A percentile compares a stretch with the other conserved stretches of the same genome.
Evolutionary conservation across 2,113 vertebrate species (phyloP).

Genomic region (Pituophis catenifer): DNA sequence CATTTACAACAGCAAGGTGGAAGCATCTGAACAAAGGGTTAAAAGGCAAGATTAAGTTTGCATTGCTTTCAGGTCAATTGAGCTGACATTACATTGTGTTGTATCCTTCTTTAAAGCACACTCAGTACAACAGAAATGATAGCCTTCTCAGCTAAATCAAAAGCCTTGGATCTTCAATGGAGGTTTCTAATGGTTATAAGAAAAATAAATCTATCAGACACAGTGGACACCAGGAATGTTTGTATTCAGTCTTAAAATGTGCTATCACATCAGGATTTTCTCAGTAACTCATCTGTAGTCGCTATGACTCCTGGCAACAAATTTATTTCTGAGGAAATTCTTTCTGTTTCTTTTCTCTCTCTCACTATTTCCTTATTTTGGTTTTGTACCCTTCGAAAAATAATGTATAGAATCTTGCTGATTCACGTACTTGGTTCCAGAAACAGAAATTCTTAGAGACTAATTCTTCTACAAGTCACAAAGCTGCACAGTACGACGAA

Average conservation of each 20-base stretch:
- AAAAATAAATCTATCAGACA: conserved; percentile 32
- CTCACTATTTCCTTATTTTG: background rate
- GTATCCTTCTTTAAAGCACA: conserved; percentile 27
- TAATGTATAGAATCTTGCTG: background rate
- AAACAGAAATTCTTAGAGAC: background rate
- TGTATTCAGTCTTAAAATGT: background rate
- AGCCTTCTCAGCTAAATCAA: background rate
- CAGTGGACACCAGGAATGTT: background rate
- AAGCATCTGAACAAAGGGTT: conserved; percentile 35
- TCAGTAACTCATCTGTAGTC: background rate
- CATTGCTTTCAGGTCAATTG: conserved; percentile 31
- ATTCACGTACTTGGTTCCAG: background rate
- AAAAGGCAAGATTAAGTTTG: conserved; percentile 34
- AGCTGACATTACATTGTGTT: background rate
- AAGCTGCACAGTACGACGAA: background rate
- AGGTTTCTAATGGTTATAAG: conserved; percentile 20
- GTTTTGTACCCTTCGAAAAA: background rate
- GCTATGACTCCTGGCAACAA: background rate
- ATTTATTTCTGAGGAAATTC: background rate
- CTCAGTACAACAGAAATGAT: background rate
- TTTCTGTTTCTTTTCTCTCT: background rate
- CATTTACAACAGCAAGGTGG: conserved; percentile 39
- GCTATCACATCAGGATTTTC: background rate
- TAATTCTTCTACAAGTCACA: background rate
- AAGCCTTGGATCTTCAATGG: conserved; percentile 26